These are phyloP conservation scores for Peromyscus polionotus DNA, from an alignment of 2,113 vertebrate species.

Conservation along the genomic window DNA sequence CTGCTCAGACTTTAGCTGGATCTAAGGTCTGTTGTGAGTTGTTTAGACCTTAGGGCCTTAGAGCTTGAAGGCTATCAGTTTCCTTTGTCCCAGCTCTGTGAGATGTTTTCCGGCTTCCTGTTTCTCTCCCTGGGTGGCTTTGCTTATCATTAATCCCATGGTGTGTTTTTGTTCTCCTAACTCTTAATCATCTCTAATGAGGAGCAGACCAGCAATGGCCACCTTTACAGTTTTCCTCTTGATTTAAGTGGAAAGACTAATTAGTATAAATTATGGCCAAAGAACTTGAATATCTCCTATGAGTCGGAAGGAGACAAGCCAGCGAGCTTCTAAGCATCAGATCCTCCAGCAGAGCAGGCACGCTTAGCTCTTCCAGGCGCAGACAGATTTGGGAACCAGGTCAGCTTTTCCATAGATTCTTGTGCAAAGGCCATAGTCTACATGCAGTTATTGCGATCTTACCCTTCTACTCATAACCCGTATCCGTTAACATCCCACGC, in stretches of 20 bases:
- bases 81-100: slow-evolving; percentile 81
- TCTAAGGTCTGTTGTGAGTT: not conserved
- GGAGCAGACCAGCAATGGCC: slow-evolving; percentile 86
- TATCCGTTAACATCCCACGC: slow-evolving; percentile 4
- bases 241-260: slow-evolving; percentile 80
- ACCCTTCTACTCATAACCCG: not conserved
- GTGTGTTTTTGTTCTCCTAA: slow-evolving; percentile 88
- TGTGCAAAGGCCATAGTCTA: slow-evolving; percentile 4
- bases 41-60: not conserved
- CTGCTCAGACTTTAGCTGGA: not conserved
- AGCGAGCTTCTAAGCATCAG: slow-evolving; percentile 35
- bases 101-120: slow-evolving; percentile 84
- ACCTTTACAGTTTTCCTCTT: slow-evolving; percentile 80
- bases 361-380: slow-evolving; percentile 56
- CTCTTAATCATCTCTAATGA: slow-evolving; percentile 90
- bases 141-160: slow-evolving; percentile 86
- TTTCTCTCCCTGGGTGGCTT: slow-evolving; percentile 88
- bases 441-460: not conserved
- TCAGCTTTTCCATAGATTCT: slow-evolving; percentile 61
- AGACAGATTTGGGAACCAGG: slow-evolving; percentile 46
- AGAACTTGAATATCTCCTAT: slow-evolving; percentile 65
- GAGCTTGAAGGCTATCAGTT: slow-evolving; percentile 75
- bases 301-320: slow-evolving; percentile 63
- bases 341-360: slow-evolving; percentile 21
- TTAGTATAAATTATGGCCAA: slow-evolving; percentile 75